These are phyloP conservation scores for Albula goreensis DNA, from an alignment of 2,113 vertebrate species.

Conservation along the genomic window DNA sequence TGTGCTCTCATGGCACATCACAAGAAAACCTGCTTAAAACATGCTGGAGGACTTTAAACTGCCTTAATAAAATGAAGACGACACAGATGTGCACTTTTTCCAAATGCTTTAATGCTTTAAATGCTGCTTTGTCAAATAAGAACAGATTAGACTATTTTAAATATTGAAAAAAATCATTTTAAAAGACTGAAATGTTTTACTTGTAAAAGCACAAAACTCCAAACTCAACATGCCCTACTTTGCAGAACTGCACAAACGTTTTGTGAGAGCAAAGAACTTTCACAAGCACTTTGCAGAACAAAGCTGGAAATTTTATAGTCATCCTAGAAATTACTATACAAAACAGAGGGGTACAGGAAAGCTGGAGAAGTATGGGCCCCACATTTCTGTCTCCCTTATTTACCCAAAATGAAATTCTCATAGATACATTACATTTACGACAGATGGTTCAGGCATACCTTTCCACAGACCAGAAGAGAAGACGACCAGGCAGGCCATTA, in stretches of 20 bases:
- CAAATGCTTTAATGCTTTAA: constrained; percentile 16
- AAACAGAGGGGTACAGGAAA: not conserved
- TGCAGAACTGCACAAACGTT: not conserved
- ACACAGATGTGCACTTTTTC: not conserved
- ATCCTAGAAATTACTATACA: not conserved
- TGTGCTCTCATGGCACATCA: not conserved
- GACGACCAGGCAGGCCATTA: not conserved
- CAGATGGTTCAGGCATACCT: not conserved
- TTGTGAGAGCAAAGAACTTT: too few species aligned
- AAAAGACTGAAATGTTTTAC: not conserved
- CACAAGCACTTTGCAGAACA: not conserved
- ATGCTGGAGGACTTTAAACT: not conserved
- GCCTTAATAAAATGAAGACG: not conserved
- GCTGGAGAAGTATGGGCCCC: not conserved
- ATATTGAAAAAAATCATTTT: not conserved
- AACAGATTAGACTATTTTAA: not conserved
- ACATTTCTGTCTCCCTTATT: not conserved
- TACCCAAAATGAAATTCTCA: not conserved
- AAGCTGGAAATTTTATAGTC: not conserved
- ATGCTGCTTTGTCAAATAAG: not conserved
- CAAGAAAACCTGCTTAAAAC: not conserved
- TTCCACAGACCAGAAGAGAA: not conserved
- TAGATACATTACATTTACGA: not conserved
- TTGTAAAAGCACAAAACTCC: not conserved
- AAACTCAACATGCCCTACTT: not conserved